A percentile compares a stretch with the other conserved stretches of the same genome.
Evolutionary conservation across 1,140 invertebrate genomes (phyloP).

Genomic region (Heliconius melpomene): DNA sequence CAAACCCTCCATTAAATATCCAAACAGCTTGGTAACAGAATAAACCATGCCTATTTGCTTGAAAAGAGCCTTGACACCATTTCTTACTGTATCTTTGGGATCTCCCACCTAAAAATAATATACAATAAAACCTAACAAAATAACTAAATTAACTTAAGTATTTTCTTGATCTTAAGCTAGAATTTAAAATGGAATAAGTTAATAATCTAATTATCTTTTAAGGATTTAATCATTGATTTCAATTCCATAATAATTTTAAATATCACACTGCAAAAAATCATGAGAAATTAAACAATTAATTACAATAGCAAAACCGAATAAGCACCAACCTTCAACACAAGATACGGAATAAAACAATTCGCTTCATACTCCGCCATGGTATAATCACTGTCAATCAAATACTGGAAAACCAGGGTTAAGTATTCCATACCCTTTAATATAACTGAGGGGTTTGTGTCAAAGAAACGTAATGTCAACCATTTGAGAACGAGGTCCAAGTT

Average conservation of each 20-base stretch:
- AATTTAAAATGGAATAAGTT: too few relatives aligned
- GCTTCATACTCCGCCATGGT: constrained; percentile 95
- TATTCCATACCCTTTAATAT: constrained; percentile 97
- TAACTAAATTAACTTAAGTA: too few relatives aligned
- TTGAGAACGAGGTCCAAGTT: constrained; percentile 98
- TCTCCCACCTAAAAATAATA: constrained; percentile 90
- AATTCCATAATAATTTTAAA: too few relatives aligned
- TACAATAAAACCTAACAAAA: neutral
- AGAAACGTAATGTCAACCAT: constrained; percentile 97
- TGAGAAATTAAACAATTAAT: neutral
- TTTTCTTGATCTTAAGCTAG: too few relatives aligned
- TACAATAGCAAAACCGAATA: neutral
- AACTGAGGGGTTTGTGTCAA: constrained; percentile 99
- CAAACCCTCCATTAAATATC: constrained; percentile 95
- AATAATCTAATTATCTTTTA: too few relatives aligned
- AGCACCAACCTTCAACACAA: constrained; percentile 90
- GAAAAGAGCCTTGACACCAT: constrained; percentile 92
- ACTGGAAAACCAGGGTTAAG: constrained; percentile 90
- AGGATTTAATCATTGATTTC: too few relatives aligned
- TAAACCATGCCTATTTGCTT: constrained; percentile 93
- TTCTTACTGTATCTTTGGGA: constrained; percentile 96
- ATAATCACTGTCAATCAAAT: constrained; percentile 90
- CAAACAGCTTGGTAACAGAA: constrained; percentile 94
- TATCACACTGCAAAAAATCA: too few relatives aligned
- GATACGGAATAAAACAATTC: constrained; percentile 95